Evolutionary conservation across 1,140 invertebrate genomes (phyloP), one percentile per base, ranked within the genome.

Genomic region (Agraylea sexmaculata): DNA sequence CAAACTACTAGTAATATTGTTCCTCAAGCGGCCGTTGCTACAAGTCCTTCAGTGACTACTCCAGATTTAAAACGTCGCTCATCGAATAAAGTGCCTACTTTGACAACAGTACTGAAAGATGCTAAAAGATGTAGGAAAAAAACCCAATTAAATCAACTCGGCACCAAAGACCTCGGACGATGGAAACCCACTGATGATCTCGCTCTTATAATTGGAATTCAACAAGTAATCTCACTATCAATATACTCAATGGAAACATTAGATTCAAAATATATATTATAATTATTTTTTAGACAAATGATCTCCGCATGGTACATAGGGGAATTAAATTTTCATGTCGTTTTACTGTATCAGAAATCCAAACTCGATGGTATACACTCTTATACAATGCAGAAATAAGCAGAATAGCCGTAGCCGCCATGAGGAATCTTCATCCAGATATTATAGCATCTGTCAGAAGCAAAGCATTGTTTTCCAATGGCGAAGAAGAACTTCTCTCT

Each of bases 131-230:
- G 66, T 2, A 70, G 72, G 22, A 74, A 73, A 40, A 71, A 70
- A 17, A 68, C 72, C n/a, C 71, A 75, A 19, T 58, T 77, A 36
- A 74, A 70, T 52, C 71, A 76, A 47, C 57, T 75, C 37, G 69
- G 74, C 7, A 82, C 79, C 11, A 83, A 90, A 69, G 88, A 93
- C 68, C 64, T 95, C 8, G 91, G 91, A 0, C 68, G 89, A 46
- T 99, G 94, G 93, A 96, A 96, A 60, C 89, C 93, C 11, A 84
- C 87, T 20, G 95, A 99, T 71, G 95, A 98, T 68, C 67, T 97
- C 5, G 82, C 87, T 2, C 66, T 99, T 1, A 90, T 98, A 43
- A 80, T 87, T 50, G 89, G 87, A 46, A 86, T 96, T 7, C 83
- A 91, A 55, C 93, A 97, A 63, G 85, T 87, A 61, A 37, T 22